phyloP scores from a whole-genome alignment of 1,140 invertebrate genomes.

The Lordiphosa mommai region DNA sequence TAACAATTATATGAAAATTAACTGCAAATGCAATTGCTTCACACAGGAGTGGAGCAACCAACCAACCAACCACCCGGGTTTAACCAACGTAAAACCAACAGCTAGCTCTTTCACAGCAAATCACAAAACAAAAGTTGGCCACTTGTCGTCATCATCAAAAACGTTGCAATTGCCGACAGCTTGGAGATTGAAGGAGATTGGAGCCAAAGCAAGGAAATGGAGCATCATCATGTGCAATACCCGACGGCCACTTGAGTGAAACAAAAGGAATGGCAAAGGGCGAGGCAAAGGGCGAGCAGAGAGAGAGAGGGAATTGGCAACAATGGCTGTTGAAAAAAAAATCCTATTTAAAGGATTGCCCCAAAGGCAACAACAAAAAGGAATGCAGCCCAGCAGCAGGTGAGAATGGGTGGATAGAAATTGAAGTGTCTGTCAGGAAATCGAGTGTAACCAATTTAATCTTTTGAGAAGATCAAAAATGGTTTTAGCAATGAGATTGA shows the following conservation, averaged over 20 bases:
- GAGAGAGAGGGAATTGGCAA: background rate
- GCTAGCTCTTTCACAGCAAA: background rate
- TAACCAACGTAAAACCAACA: constrained; percentile 1
- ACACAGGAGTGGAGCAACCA: constrained; percentile 1
- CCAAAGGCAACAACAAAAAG: constrained; percentile 29
- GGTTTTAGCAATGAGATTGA: no score
- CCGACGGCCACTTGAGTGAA: constrained; percentile 54
- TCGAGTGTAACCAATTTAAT: constrained; percentile 33
- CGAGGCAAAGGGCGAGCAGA: background rate
- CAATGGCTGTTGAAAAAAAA: background rate
- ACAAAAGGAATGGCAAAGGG: constrained; percentile 45
- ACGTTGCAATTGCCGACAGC: constrained; percentile 43
- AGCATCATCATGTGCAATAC: constrained; percentile 46
- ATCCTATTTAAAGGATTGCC: constrained; percentile 21
- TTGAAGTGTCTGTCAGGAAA: constrained; percentile 44
- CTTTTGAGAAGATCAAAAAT: background rate
- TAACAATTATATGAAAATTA: constrained; percentile 63
- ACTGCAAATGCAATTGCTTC: constrained; percentile 41
- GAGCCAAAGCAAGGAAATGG: constrained; percentile 45
- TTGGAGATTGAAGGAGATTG: constrained; percentile 21
- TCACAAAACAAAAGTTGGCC: constrained; percentile 29
- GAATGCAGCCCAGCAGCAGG: constrained; percentile 1
- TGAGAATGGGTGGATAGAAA: constrained; percentile 2
- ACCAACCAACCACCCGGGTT: background rate
- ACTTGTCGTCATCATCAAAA: constrained; percentile 48